Conservation (phyloP, 2,888 invertebrate species). For the Meloe dianella region DNA sequence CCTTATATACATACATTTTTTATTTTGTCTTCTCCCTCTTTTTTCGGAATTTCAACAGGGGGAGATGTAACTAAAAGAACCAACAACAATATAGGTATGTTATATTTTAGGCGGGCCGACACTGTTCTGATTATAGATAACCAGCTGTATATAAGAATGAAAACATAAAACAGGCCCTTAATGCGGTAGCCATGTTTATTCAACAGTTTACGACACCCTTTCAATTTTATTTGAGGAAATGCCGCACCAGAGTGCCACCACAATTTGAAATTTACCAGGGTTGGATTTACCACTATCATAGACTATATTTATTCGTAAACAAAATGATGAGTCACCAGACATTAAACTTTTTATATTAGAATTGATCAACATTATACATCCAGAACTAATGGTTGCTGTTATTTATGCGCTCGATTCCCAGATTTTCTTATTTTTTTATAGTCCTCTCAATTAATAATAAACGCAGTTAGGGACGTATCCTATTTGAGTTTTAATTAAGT, state of each 20-base stretch:
- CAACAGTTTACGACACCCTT: constrained; percentile 40
- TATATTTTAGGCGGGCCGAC: constrained; percentile 6
- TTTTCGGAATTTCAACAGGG: neutral
- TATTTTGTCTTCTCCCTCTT: neutral
- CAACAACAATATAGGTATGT: neutral
- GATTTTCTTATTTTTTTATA: neutral
- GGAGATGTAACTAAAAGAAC: neutral
- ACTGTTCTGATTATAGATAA: constrained; percentile 36
- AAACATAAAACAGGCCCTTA: constrained; percentile 53
- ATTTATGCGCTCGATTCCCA: constrained; percentile 7
- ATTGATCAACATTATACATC: constrained; percentile 10
- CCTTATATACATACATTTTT: constrained; percentile 19
- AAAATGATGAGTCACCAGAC: constrained; percentile 13
- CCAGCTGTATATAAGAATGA: neutral
- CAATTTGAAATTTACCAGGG: neutral
- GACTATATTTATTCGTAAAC: neutral
- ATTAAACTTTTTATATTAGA: constrained; percentile 12
- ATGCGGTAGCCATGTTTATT: constrained; percentile 55
- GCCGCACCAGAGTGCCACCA: neutral
- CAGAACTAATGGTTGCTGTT: constrained; percentile 9
- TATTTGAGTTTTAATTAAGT: neutral
- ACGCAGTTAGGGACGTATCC: neutral
- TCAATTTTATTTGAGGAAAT: constrained; percentile 5
- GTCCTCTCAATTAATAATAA: constrained; percentile 8
- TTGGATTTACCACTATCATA: neutral